Evolutionary conservation across 53 echinoderm and acorn worm genomes (phyloP).

Genomic region (Arbacia lixula): DNA sequence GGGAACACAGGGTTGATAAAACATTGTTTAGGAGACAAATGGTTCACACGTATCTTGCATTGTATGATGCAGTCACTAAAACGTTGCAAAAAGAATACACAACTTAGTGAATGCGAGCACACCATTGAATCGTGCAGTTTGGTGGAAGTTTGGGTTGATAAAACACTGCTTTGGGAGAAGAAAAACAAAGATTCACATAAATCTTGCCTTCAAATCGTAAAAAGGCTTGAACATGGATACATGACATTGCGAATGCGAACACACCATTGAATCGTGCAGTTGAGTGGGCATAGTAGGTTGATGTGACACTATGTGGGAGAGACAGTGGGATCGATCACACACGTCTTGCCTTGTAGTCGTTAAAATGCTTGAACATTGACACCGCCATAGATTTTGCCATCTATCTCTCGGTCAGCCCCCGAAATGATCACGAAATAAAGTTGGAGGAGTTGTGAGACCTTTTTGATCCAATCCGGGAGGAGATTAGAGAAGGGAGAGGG

Average conservation of each 20-base stretch:
- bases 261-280: slow-evolving; percentile 44
- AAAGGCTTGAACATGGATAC: slow-evolving; percentile 51
- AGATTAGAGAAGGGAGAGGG: background rate
- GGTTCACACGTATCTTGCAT: slow-evolving; percentile 26
- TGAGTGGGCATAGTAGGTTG: too few relatives aligned
- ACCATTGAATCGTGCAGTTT: slow-evolving; percentile 59
- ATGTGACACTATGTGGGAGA: background rate
- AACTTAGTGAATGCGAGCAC: slow-evolving; percentile 5
- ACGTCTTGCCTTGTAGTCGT: slow-evolving; percentile 59
- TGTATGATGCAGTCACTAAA: too few relatives aligned
- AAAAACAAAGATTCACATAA: background rate
- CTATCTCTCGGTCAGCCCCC: background rate
- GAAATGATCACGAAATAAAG: background rate
- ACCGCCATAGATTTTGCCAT: slow-evolving; percentile 60
- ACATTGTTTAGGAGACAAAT: background rate
- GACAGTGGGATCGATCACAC: slow-evolving; percentile 9
- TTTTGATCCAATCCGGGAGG: background rate
- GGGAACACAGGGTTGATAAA: slow-evolving; percentile 23
- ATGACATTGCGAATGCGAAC: too few relatives aligned
- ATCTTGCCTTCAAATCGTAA: slow-evolving; percentile 55
- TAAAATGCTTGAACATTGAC: slow-evolving; percentile 61
- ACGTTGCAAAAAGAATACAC: too few relatives aligned
- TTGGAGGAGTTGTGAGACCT: background rate
- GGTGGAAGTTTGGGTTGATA: slow-evolving; percentile 36
- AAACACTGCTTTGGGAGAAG: background rate